Evolutionary conservation across 1,140 invertebrate genomes (phyloP), one percentile per base, ranked within the genome.

Genomic region (Drosophila takahashii): DNA sequence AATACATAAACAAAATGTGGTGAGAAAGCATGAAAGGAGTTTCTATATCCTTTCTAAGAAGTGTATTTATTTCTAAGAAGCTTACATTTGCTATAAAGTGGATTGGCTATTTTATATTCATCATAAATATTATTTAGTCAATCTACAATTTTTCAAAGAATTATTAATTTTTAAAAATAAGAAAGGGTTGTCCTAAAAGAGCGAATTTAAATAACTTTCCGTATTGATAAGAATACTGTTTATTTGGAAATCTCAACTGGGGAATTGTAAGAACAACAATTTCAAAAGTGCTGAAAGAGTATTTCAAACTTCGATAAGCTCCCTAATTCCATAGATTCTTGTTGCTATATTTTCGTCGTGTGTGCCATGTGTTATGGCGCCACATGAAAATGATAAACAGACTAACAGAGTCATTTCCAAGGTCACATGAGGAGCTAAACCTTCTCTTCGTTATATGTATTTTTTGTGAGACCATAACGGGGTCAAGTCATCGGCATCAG

Each of bases 1-100:
- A 81, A 86, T 65, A 86, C 73, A 86, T 74, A 73, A 73, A 69
- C 34, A 34, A 39, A 51, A 77, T 65, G 44, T 64, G 50, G 18
- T 11, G 22, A 16, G 15, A 11, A 13, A 10, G 34, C 18, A 29
- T 13, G 22, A 22, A 22, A 41, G 8, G 8, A 13, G 44, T 52
- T 7, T 26, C 16, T 52, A 57, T 58, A 36, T 56, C 9, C 39
- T 29, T 10, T 32, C 0, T 1, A 7, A 13, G 10, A 29, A 16
- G 32, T 15, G 4, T 37, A 37, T 2, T 29, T 29, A 6, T 7
- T 7, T 8, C 8, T 6, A 7, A 29, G 7, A 29, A 29, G 29
- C 5, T 29, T 6, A 1, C 29, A 29, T 1, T 32, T 32, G 9
- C 27, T 22, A 22, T 2, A 3, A 1, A 22, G 22, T 2, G 3